Base-by-base conservation (phyloP, 2,797 vertebrate species). In the Falco cherrug region DNA sequence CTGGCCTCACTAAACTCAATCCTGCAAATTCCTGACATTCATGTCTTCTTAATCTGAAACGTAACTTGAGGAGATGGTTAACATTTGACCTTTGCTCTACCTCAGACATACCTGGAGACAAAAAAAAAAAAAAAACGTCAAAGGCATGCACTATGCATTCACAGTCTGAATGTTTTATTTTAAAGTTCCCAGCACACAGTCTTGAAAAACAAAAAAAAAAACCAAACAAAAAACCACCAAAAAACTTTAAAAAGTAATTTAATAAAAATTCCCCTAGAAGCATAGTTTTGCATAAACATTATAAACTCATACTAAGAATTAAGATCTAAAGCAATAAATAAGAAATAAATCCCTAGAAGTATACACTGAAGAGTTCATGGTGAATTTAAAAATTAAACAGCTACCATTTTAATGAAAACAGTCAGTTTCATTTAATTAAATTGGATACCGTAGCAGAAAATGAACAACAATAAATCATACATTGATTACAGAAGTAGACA, bases 11-110 rank as follows among this genome's bases (percentile, higher is more conserved):
- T 95, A 92, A 97, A 95, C 93, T 75, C 73, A 95, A 91, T 93
- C 63, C 92, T 96, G 93, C 94, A 95, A 96, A 98, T 97, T 98
- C 97, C 93, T 97, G 77, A 93, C 92, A 96, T 96, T 97, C 95
- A 97, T 89, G 91, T 93, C 96, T 33, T 95, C 83, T 83, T 97
- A 97, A 97, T 97, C 97, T 96, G 93, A 91, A 97, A 89, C 1
- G 87, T 95, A 96, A 98, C 85, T 96, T 93, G 95, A 97, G 96
- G 80, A 97, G 91, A 83, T 90, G 95, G 93, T 95, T 96, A 95
- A 95, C 95, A 95, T 94, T 95, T 96, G 96, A 97, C 96, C 95
- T 95, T 87, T 97, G 95, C 79, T 96, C 97, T 97, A 96, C 95
- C 94, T 95, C 92, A 90, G 95, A 95, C 94, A 95, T 95, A 97